A percentile compares a stretch with the other conserved stretches of the same genome.
Evolutionary conservation across 2,797 vertebrate genomes (phyloP).

Genomic region (Acanthurus lineatus): DNA sequence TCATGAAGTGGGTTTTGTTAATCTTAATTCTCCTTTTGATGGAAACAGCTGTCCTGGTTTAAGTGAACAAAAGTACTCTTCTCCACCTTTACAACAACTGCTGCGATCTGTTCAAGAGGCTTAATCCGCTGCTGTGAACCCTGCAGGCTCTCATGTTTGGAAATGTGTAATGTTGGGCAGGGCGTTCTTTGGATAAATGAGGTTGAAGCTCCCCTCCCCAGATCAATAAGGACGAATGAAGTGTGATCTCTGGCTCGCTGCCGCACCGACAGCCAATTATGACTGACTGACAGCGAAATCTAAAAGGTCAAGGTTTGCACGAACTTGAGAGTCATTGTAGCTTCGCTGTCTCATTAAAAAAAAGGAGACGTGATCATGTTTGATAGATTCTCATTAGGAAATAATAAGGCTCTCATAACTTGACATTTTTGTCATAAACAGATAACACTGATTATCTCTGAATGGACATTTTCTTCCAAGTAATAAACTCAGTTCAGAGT

Average conservation of each 20-base stretch:
- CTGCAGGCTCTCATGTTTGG: constrained; percentile 14
- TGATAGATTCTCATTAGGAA: constrained; percentile 44
- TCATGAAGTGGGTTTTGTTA: constrained; percentile 16
- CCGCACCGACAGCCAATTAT: constrained; percentile 32
- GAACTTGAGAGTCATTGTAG: constrained; percentile 29
- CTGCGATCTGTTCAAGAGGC: constrained; percentile 27
- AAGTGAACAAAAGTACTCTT: constrained; percentile 22
- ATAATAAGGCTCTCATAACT: constrained; percentile 15
- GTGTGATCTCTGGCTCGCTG: constrained; percentile 13
- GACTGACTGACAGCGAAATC: constrained; percentile 43
- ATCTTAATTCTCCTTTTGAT: constrained; percentile 10
- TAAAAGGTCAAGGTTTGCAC: constrained; percentile 50
- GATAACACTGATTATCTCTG: no score
- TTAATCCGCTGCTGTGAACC: constrained; percentile 28
- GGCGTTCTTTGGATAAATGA: no score
- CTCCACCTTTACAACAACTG: constrained; percentile 16
- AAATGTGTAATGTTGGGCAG: neutral
- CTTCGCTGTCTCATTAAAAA: constrained; percentile 35
- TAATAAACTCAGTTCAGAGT: neutral
- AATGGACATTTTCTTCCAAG: neutral
- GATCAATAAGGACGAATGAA: constrained; percentile 30
- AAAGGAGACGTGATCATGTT: constrained; percentile 27
- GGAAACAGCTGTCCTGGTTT: constrained; percentile 34
- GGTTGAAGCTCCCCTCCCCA: constrained; percentile 3
- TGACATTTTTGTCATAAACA: constrained; percentile 21